These are phyloP conservation scores for Clarias platycephalus DNA, from an alignment of 2,797 vertebrate genomes.

Conservation along the genomic window DNA sequence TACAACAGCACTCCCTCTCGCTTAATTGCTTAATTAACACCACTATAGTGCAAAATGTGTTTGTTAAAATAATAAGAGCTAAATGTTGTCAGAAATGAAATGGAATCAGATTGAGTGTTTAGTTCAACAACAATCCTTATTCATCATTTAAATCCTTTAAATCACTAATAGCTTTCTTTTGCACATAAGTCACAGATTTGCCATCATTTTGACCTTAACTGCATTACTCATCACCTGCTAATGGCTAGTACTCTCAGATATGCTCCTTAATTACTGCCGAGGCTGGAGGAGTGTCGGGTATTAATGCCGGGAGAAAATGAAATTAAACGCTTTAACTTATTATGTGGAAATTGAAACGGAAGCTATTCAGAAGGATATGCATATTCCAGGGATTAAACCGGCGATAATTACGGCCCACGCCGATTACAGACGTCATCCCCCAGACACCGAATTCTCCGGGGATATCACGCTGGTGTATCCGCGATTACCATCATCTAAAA, in stretches of 20 bases:
- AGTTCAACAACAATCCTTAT: background rate
- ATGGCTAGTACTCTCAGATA: slow-evolving; percentile 55
- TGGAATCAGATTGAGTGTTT: background rate
- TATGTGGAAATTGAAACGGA: slow-evolving; percentile 29
- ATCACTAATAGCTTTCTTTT: background rate
- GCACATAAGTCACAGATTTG: background rate
- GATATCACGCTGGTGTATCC: background rate
- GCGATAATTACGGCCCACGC: slow-evolving; percentile 18
- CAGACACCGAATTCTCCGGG: background rate
- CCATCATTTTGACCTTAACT: slow-evolving; percentile 1
- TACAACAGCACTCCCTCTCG: no score
- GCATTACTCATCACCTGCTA: slow-evolving; percentile 9
- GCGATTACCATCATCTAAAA: background rate
- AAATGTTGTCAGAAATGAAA: background rate
- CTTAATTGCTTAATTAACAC: background rate
- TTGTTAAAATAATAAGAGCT: background rate
- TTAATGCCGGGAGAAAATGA: slow-evolving; percentile 19
- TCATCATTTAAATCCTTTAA: background rate
- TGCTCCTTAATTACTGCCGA: slow-evolving; percentile 25
- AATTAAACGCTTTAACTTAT: slow-evolving; percentile 45
- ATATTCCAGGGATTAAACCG: slow-evolving; percentile 11
- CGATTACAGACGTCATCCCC: background rate
- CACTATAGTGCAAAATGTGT: background rate
- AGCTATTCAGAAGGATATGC: background rate
- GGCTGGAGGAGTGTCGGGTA: slow-evolving; percentile 43